Percentiles rank a stretch among this genome's conserved stretches.
Conservation (phyloP, 2,797 vertebrate genomes). For the Labeo calbasu region DNA sequence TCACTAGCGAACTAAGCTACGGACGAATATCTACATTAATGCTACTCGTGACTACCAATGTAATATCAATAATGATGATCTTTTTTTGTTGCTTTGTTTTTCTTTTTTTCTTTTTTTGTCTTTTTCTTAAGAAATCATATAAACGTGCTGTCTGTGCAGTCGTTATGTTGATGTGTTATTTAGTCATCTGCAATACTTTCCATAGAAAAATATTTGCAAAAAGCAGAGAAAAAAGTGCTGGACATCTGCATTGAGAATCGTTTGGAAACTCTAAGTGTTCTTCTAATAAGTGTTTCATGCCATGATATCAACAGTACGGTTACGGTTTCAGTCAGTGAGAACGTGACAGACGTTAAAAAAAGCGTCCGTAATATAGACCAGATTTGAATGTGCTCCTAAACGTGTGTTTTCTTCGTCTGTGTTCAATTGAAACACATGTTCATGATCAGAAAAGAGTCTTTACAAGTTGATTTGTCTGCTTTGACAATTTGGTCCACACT, state of each 20-base stretch:
- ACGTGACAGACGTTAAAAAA: constrained; percentile 3
- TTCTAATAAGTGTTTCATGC: constrained; percentile 46
- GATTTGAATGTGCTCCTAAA: constrained; percentile 10
- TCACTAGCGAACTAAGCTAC: constrained; percentile 40
- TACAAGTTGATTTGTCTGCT: constrained; percentile 31
- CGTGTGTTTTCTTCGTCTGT: not conserved
- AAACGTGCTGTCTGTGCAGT: constrained; percentile 65
- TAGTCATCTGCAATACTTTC: constrained; percentile 63
- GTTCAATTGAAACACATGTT: constrained; percentile 35
- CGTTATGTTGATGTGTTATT: constrained; percentile 59
- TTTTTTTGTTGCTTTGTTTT: constrained; percentile 43
- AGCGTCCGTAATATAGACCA: constrained; percentile 3
- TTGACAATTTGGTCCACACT: constrained; percentile 52
- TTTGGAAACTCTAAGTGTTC: constrained; percentile 54
- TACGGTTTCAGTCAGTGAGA: constrained; percentile 26
- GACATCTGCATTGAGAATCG: constrained; percentile 53
- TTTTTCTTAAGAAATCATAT: constrained; percentile 60
- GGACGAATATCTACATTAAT: constrained; percentile 53
- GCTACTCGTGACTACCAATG: constrained; percentile 49
- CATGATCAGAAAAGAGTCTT: constrained; percentile 28
- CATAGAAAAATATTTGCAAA: constrained; percentile 72
- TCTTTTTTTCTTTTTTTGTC: constrained; percentile 34
- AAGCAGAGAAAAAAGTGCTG: constrained; percentile 48
- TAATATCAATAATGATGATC: constrained; percentile 53
- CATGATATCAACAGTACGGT: constrained; percentile 22